Evolutionary conservation across 2,113 vertebrate genomes (phyloP), one percentile per base, ranked within the genome.

Genomic region (Pao palembangensis): DNA sequence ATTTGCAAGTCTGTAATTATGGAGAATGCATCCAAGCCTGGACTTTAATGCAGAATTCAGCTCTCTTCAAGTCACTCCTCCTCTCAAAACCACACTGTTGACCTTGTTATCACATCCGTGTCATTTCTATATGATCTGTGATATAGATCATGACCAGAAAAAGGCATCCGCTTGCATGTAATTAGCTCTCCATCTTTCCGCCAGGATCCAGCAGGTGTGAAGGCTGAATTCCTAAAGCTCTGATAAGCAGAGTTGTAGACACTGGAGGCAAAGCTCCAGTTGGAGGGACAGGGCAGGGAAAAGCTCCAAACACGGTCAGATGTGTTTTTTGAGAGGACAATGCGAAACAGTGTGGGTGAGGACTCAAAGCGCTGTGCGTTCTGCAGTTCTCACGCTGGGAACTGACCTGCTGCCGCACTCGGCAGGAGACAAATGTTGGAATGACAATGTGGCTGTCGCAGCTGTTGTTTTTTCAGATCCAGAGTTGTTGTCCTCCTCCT

Each of bases 401-500:
- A 52, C 64, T 76, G 71, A 85, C 76, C 78, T 73, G 61, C 68
- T 54, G 62, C 79, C 82, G 81, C 76, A 82, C 81, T 81, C 73
- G 20, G 83, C 71, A 34, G 61, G 77, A 81, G 72, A 62, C 88
- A 90, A 88, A 88, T 88, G 86, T 80, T 81, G 62, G 70, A 68
- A 78, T 73, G 73, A 83, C 83, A 79, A 74, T 79, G 69, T 21
- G 71, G 55, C 81, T 69, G 80, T 78, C 48, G 52, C 89, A 91
- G 89, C 90, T 91, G 90, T 90, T 91, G 86, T 91, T 90, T 72
- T 88, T 88, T 87, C 88, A 89, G 83, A 75, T 85, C 87, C 75
- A 64, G 57, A 14, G 62, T 69, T 80, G 71, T 79, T 73, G 63
- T 84, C 61, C 63, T 81, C 77, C 62, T 71, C 58, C 43, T 76